Percentiles rank a stretch among this genome's conserved stretches.
Conservation (phyloP, 2,888 invertebrate genomes). For the Sthenelais limicola region DNA sequence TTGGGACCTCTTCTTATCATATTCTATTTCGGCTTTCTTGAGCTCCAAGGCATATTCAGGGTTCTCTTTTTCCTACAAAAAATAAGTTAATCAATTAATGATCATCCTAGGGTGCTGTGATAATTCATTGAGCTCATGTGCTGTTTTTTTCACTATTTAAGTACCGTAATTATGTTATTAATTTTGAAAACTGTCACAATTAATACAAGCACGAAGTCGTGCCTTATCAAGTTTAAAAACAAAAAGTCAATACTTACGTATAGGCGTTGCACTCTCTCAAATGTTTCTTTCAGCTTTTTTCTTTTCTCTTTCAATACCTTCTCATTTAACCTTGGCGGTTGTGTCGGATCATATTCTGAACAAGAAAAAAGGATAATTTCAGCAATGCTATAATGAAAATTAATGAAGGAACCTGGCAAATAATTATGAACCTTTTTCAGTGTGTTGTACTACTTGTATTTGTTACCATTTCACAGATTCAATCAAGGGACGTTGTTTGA, state of each 20-base stretch:
- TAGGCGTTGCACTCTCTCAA: slow-evolving; percentile 93
- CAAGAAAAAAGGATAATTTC: too few relatives aligned
- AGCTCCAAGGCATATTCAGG: slow-evolving; percentile 93
- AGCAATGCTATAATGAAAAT: too few relatives aligned
- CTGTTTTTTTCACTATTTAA: too few relatives aligned
- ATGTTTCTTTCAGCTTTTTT: slow-evolving; percentile 94
- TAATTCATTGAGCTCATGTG: too few relatives aligned
- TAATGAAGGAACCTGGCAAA: not conserved
- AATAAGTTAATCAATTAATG: too few relatives aligned
- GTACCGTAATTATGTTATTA: too few relatives aligned
- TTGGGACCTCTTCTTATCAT: slow-evolving; percentile 89
- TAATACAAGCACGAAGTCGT: too few relatives aligned
- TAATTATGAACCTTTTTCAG: not conserved
- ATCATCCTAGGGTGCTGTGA: too few relatives aligned
- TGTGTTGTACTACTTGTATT: not conserved
- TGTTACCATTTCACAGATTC: not conserved
- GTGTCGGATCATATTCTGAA: slow-evolving; percentile 93
- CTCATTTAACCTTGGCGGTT: slow-evolving; percentile 95
- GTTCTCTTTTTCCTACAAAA: slow-evolving; percentile 90
- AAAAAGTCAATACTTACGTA: slow-evolving; percentile 82
- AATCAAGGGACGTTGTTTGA: too few relatives aligned
- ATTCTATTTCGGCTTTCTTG: slow-evolving; percentile 87
- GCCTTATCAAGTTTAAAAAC: too few relatives aligned
- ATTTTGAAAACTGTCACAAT: too few relatives aligned
- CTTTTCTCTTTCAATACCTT: slow-evolving; percentile 97